Evolutionary conservation across 1,140 invertebrate genomes (phyloP).

Genomic region (Drosophila kikkawai): DNA sequence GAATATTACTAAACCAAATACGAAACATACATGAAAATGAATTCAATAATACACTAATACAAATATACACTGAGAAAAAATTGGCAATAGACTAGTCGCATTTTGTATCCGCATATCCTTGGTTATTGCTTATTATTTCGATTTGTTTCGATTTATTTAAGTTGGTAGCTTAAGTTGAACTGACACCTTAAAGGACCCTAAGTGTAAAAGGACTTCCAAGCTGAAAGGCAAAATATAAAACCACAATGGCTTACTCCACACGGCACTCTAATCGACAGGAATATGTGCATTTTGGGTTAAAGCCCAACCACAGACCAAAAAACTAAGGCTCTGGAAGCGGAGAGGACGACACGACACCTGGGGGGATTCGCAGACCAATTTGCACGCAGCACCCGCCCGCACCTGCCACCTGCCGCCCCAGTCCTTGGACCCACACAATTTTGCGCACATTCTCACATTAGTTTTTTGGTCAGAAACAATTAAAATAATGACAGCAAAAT

Average conservation of each 20-base stretch:
- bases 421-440: constrained; percentile 36
- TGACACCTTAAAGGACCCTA: neutral
- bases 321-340: constrained; percentile 6
- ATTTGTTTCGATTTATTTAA: neutral
- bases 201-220: neutral
- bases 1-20: constrained; percentile 64
- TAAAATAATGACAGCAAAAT: constrained; percentile 66
- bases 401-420: constrained; percentile 1
- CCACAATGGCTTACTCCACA: constrained; percentile 1
- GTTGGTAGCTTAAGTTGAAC: constrained; percentile 2
- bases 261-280: constrained; percentile 14
- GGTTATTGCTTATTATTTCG: constrained; percentile 6
- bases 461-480: constrained; percentile 64
- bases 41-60: constrained; percentile 76
- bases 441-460: constrained; percentile 54
- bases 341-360: constrained; percentile 22
- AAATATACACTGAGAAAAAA: constrained; percentile 84
- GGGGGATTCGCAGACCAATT: constrained; percentile 50
- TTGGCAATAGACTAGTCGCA: constrained; percentile 85
- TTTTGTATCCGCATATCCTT: constrained; percentile 43
- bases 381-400: constrained; percentile 51
- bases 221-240: neutral
- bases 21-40: constrained; percentile 49
- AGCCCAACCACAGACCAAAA: constrained; percentile 17
- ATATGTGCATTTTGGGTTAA: constrained; percentile 15